A percentile compares a stretch with the other conserved stretches of the same genome.
These are phyloP conservation scores for Otolemur crassicaudatus DNA, from an alignment of 2,797 vertebrate genomes.

Conservation along the genomic window DNA sequence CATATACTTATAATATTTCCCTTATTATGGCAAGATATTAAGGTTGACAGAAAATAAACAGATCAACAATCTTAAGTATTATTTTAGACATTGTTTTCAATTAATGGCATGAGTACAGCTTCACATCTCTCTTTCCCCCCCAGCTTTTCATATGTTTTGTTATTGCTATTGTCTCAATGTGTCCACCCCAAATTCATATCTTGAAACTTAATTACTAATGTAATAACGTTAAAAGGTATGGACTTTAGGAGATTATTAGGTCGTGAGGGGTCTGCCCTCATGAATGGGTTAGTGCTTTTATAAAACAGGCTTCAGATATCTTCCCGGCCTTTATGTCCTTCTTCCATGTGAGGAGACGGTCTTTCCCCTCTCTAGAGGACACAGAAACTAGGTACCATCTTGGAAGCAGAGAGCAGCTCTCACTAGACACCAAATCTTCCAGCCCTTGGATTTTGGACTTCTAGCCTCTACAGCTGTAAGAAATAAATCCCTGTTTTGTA, in stretches of 20 bases:
- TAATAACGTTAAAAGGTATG: neutral
- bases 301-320: neutral
- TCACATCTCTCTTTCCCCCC: neutral
- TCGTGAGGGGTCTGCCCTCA: neutral
- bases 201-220: neutral
- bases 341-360: neutral
- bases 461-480: neutral
- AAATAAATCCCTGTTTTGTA: neutral
- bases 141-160: neutral
- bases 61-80: neutral
- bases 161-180: neutral
- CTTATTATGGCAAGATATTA: neutral
- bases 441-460: neutral
- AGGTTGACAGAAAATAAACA: neutral
- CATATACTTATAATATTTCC: neutral
- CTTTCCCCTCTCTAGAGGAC: neutral
- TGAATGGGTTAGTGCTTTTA: neutral
- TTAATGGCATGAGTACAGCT: neutral
- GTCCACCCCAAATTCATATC: neutral
- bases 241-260: neutral
- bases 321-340: neutral
- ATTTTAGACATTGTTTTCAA: conserved; percentile 18
- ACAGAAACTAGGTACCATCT: neutral
- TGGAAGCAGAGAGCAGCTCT: neutral
- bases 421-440: neutral